Conservation (phyloP, 2,113 vertebrate species). For the Syrrhaptes paradoxus region DNA sequence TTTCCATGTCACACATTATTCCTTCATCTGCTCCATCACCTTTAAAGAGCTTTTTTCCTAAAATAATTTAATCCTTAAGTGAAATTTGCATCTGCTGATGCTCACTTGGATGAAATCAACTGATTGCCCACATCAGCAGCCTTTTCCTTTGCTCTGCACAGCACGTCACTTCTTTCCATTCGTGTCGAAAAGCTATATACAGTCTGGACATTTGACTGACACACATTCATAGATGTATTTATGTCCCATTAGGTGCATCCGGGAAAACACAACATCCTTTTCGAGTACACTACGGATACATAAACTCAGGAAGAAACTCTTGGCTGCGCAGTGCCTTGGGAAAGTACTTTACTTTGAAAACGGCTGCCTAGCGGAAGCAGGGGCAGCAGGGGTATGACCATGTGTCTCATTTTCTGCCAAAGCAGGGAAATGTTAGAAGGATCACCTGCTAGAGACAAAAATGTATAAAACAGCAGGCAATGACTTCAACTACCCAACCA, state of each 20-base stretch:
- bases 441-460: conserved; percentile 2
- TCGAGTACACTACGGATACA: not conserved
- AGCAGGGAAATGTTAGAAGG: conserved; percentile 12
- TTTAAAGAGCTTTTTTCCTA: not conserved
- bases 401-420: not conserved
- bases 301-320: conserved; percentile 31
- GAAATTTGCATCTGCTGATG: not conserved
- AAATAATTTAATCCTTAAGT: not conserved
- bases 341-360: conserved; percentile 11
- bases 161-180: not conserved
- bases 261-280: conserved; percentile 16
- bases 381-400: not conserved
- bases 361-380: conserved; percentile 1
- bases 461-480: not conserved
- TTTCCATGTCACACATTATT: not conserved
- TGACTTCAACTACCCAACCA: conserved; percentile 14
- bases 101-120: not conserved
- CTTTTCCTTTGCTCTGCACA: not conserved
- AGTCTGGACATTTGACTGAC: not conserved
- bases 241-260: not conserved
- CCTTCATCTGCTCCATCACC: not conserved
- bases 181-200: not conserved
- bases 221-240: not conserved
- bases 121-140: not conserved
- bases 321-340: not conserved